Evolutionary conservation across 2,888 invertebrate genomes (phyloP), one percentile per base, ranked within the genome.

Genomic region (Argyresthia albistria): DNA sequence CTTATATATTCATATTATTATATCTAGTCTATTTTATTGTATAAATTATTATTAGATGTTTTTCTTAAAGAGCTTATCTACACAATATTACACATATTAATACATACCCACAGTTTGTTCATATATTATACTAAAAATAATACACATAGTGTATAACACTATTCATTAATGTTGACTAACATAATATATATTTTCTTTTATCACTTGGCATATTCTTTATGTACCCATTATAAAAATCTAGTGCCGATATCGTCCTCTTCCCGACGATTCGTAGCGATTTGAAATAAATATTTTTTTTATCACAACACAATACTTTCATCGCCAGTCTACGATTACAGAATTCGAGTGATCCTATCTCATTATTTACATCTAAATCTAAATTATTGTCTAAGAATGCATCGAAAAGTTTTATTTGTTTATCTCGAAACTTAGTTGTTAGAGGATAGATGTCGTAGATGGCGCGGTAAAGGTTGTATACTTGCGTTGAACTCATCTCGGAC

Each of bases 221-320:
- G 76, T 92, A 97, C 8, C 97, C 97, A 87, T 96, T 96, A 75
- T 91, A 91, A 84, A 98, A 98, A 69, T 96, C 95, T 61, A 78
- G 65, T 3, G 96, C 94, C 50, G 88, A 90, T 90, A 97, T 95
- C 62, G 89, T 82, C 71, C 90, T 92, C 70, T 90, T 93, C 9
- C 92, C 92, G 59, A 91, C 83, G 55, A 96, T 74, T 65, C 91
- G 89, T 53, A 96, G 60, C 60, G 89, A 88, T 59, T 80, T 82
- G 54, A 95, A 89, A 71, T 90, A 89, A 55, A 96, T 77, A 80
- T 89, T 92, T 59, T 80, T 88, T 51, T 84, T 83, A 65, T 91
- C 90, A 58, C 87, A 89, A 80, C 96, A 96, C 53, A 89, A 80
- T 37, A 95, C 89, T 67, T 89, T 86, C 52, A 95, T 71, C 15